Base-by-base conservation (phyloP, 2,113 vertebrate genomes). In the Numida meleagris region DNA sequence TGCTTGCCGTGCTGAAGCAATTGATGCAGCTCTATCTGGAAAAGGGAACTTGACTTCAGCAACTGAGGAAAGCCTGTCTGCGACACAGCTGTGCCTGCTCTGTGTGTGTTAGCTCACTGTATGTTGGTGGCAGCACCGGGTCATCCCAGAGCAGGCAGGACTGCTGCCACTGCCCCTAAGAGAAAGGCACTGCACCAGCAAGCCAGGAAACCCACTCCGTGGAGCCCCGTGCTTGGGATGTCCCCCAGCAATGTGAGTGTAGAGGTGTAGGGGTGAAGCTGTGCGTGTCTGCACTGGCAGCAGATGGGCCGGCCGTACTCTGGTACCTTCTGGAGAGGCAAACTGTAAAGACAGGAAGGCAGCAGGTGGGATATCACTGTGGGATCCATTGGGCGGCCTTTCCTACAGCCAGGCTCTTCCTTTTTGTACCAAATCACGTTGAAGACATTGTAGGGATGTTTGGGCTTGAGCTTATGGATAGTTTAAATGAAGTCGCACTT, bases 221-320 rank as follows among this genome's bases (percentile, higher is more conserved):
- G n/a, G n/a, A n/a, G n/a, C n/a, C n/a, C n/a, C n/a, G n/a, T n/a
- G n/a, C n/a, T n/a, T n/a, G n/a, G 42, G 19, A 10, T 19, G 16
- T 25, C 24, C 43, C n/a, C 6, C 1, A 6, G n/a, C 45, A 67
- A 19, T 40, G 46, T 0, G 25, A 8, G 57, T 1, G 8, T 21
- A 10, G 65, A 25, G 48, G 24, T 50, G 23, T 50, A 25, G 23
- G 6, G 42, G 36, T 57, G 65, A 65, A 14, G 43, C 36, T 38
- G 24, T 11, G 25, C 33, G 45, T 6, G 12, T 29, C 58, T 13
- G 1, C 34, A 58, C 23, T 15, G 8, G 31, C 23, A 65, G 51
- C 40, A 24, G 23, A 4, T 3, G 12, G 25, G 38, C 66, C 1
- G 1, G 58, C 59, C 6, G 4, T 8, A 24, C 3, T 25, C 55